Evolutionary conservation across 2,113 vertebrate genomes (phyloP).

Genomic region (Sturnus vulgaris): DNA sequence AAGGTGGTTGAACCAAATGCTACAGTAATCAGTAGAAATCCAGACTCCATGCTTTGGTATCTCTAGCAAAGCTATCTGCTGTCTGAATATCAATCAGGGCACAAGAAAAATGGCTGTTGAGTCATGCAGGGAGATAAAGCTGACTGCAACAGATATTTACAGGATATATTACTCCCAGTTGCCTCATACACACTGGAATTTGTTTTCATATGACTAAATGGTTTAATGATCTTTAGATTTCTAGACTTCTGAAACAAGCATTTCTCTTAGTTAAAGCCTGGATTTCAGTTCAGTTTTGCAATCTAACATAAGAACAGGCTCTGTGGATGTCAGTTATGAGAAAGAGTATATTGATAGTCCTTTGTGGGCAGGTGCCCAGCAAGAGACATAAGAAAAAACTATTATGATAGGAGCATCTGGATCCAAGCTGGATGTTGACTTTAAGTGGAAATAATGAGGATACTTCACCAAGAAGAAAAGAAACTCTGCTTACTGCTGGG

Average conservation of each 20-base stretch:
- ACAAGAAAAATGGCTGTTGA: background rate
- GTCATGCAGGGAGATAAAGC: background rate
- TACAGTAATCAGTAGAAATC: background rate
- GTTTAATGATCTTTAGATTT: background rate
- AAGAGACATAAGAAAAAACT: background rate
- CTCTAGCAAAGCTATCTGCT: background rate
- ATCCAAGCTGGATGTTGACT: background rate
- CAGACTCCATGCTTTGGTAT: background rate
- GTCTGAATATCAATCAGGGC: background rate
- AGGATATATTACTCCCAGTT: background rate
- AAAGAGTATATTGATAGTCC: background rate
- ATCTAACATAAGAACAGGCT: background rate
- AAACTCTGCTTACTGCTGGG: background rate
- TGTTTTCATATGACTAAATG: background rate
- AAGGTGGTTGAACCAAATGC: background rate
- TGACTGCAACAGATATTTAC: background rate
- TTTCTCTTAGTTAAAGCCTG: background rate
- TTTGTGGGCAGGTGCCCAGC: background rate
- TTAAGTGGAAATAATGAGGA: background rate
- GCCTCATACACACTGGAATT: background rate
- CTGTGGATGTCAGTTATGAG: background rate
- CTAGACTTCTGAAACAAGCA: background rate
- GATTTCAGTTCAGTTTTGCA: background rate
- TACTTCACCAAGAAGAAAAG: background rate
- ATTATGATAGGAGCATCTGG: background rate